phyloP scores from a whole-genome alignment of 23 tunicate genomes.

The Halocynthia aurantium region DNA sequence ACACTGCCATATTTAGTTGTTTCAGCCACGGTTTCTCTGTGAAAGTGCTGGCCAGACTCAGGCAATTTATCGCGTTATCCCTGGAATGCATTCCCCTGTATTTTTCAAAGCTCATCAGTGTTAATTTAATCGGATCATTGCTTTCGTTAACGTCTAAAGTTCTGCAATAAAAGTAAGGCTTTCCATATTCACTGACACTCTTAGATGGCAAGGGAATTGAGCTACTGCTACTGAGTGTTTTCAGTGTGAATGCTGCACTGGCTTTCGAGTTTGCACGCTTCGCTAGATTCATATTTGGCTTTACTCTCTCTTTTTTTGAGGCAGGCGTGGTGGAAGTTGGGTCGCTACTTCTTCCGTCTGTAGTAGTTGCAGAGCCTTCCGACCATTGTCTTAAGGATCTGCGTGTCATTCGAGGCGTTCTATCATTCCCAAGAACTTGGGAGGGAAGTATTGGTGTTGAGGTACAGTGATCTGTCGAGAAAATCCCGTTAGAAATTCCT shows the following conservation, averaged over 20 bases:
- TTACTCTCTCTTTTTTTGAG: too few species aligned
- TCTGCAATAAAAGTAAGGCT: slow-evolving; percentile 83
- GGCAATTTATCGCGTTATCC: slow-evolving; percentile 69
- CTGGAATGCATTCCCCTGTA: slow-evolving; percentile 66
- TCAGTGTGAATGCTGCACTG: not conserved
- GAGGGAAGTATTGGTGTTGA: too few species aligned
- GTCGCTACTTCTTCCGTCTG: not conserved
- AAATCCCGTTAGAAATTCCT: too few species aligned
- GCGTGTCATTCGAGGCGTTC: too few species aligned
- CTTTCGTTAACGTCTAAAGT: slow-evolving; percentile 8
- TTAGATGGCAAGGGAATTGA: slow-evolving; percentile 65
- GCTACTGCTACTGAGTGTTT: not conserved
- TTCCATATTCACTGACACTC: slow-evolving; percentile 35
- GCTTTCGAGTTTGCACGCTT: not conserved
- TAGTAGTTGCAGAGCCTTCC: not conserved
- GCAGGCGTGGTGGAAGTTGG: too few species aligned
- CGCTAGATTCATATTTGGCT: too few species aligned
- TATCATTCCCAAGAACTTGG: too few species aligned
- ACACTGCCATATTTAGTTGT: slow-evolving; percentile 64
- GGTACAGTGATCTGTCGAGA: too few species aligned
- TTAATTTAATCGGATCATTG: slow-evolving; percentile 49
- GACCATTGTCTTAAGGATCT: not conserved
- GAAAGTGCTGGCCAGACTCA: slow-evolving; percentile 61
- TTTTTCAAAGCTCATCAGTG: slow-evolving; percentile 36
- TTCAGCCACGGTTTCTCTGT: slow-evolving; percentile 83